Evolutionary conservation across 2,888 invertebrate genomes (phyloP).

Genomic region (Brassicogethes aeneus): DNA sequence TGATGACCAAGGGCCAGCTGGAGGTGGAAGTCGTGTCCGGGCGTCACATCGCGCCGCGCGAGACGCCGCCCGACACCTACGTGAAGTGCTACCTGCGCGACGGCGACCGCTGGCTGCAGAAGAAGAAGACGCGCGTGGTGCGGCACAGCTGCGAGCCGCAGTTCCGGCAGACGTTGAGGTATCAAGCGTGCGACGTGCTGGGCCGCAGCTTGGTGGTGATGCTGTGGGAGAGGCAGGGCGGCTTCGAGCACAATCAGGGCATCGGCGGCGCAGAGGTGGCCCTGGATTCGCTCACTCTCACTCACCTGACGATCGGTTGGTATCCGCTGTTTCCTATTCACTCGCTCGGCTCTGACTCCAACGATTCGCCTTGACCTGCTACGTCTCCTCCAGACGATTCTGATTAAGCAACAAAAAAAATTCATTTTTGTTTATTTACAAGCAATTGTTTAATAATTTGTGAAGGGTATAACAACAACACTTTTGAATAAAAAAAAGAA

Average conservation of each 20-base stretch:
- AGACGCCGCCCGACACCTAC: constrained; percentile 78
- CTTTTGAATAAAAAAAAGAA: too few species aligned
- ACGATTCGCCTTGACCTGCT: constrained; percentile 40
- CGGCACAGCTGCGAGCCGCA: constrained; percentile 76
- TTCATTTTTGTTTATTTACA: too few species aligned
- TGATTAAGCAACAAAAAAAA: neutral
- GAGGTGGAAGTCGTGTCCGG: constrained; percentile 79
- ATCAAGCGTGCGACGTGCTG: constrained; percentile 68
- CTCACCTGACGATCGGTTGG: constrained; percentile 80
- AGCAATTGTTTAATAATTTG: too few species aligned
- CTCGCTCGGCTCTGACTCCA: constrained; percentile 61
- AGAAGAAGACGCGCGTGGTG: constrained; percentile 81
- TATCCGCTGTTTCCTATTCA: constrained; percentile 86
- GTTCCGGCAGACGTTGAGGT: constrained; percentile 82
- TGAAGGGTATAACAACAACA: too few species aligned
- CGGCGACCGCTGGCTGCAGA: constrained; percentile 81
- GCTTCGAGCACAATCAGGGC: constrained; percentile 73
- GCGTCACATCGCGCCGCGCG: constrained; percentile 57
- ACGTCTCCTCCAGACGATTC: constrained; percentile 21
- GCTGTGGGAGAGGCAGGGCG: constrained; percentile 86
- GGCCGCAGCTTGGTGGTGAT: constrained; percentile 80
- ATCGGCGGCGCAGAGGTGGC: constrained; percentile 82
- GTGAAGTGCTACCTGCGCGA: constrained; percentile 89
- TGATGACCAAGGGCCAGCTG: constrained; percentile 84
- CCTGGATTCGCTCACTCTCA: constrained; percentile 70